These are phyloP conservation scores for Orestias chungarensis DNA, from an alignment of 2,797 vertebrate species.

Conservation along the genomic window DNA sequence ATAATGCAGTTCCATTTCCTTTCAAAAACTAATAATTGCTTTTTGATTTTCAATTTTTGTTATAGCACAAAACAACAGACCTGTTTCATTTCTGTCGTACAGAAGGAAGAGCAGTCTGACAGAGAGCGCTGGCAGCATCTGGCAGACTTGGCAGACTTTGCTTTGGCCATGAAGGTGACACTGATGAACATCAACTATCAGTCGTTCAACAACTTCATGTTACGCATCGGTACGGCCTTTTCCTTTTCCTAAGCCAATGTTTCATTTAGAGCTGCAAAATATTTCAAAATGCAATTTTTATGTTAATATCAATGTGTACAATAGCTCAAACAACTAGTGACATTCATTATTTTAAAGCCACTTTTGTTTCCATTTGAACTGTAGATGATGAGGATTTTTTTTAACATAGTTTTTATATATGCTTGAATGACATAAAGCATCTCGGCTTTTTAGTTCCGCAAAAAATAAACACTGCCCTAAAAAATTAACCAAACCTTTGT, in stretches of 20 bases:
- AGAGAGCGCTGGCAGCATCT: constrained; percentile 94
- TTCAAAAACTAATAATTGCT: too few species aligned
- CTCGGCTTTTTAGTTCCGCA: too few species aligned
- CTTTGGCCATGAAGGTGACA: constrained; percentile 94
- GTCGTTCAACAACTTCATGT: constrained; percentile 99
- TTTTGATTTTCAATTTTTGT: too few species aligned
- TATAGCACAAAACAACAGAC: too few species aligned
- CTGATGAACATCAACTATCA: constrained; percentile 98
- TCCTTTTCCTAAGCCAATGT: background rate
- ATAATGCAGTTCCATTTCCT: too few species aligned
- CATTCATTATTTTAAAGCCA: background rate
- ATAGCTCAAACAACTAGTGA: background rate
- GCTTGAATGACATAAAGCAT: too few species aligned
- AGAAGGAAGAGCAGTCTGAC: constrained; percentile 88
- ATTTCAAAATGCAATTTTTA: background rate
- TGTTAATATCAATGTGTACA: background rate
- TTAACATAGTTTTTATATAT: background rate
- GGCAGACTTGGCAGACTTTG: constrained; percentile 93
- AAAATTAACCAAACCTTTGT: too few species aligned
- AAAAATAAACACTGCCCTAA: too few species aligned
- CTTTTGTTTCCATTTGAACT: background rate
- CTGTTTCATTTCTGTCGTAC: constrained; percentile 10
- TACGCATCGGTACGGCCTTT: constrained; percentile 89
- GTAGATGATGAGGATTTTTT: background rate
- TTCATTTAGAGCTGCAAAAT: background rate